A percentile compares a stretch with the other conserved stretches of the same genome.
Evolutionary conservation across 2,797 vertebrate genomes (phyloP).

Genomic region (Sphaeramia orbicularis): DNA sequence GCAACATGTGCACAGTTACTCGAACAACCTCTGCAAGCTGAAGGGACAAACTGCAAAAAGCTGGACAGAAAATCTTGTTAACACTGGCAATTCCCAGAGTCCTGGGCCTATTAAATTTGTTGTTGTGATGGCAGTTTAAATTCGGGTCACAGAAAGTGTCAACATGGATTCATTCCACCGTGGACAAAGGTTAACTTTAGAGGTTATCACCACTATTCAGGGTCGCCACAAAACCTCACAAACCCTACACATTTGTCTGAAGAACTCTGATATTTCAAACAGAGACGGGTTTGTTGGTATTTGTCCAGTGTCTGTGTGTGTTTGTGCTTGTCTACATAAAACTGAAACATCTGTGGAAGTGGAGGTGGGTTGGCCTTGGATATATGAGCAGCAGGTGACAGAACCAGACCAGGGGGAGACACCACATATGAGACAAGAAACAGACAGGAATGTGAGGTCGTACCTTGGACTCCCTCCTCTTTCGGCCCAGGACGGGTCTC

Average conservation of each 20-base stretch:
- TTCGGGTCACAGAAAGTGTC: slow-evolving; percentile 48
- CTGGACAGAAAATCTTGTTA: slow-evolving; percentile 34
- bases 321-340: slow-evolving; percentile 36
- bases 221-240: slow-evolving; percentile 38
- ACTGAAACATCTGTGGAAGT: slow-evolving; percentile 43
- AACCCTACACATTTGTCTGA: slow-evolving; percentile 22
- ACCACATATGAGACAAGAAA: slow-evolving; percentile 43
- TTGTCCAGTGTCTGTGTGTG: slow-evolving; percentile 1
- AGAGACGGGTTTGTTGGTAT: slow-evolving; percentile 20
- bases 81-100: slow-evolving; percentile 29
- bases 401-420: slow-evolving; percentile 26
- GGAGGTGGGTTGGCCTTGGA: slow-evolving; percentile 26
- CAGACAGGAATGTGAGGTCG: slow-evolving; percentile 55
- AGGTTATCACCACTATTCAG: slow-evolving; percentile 60
- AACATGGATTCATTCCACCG: slow-evolving; percentile 51
- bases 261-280: slow-evolving; percentile 27
- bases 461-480: slow-evolving; percentile 96
- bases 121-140: slow-evolving; percentile 54
- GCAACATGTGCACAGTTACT: slow-evolving; percentile 53
- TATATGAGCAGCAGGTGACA: slow-evolving; percentile 36
- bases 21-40: slow-evolving; percentile 31
- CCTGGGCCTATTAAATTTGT: slow-evolving; percentile 45
- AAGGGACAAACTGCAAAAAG: slow-evolving; percentile 31
- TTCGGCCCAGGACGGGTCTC: slow-evolving; percentile 93
- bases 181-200: slow-evolving; percentile 52